phyloP scores from a whole-genome alignment of 1,140 invertebrate species.

The Heliothis virescens region DNA sequence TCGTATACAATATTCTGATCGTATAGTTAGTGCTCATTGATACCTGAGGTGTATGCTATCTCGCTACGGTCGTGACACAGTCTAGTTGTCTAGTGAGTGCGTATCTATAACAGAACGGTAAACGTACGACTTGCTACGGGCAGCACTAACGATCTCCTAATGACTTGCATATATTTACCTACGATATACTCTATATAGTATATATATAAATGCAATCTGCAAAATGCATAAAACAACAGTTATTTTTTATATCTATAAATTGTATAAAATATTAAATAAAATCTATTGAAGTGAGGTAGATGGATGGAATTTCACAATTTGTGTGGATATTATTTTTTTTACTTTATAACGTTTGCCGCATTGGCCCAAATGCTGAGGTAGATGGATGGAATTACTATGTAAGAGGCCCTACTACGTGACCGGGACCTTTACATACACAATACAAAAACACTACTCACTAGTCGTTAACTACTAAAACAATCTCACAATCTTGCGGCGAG shows the following conservation, averaged over 20 bases:
- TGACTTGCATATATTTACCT: conserved; percentile 84
- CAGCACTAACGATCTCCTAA: conserved; percentile 80
- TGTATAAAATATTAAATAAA: conserved; percentile 87
- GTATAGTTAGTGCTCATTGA: conserved; percentile 70
- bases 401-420: conserved; percentile 78
- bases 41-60: conserved; percentile 62
- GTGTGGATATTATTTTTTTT: conserved; percentile 82
- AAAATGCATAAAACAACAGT: conserved; percentile 86
- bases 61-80: conserved; percentile 77
- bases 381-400: conserved; percentile 87
- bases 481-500: conserved; percentile 72
- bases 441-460: conserved; percentile 83
- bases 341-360: conserved; percentile 79
- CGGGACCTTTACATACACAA: conserved; percentile 77
- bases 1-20: conserved; percentile 81
- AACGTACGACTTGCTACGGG: conserved; percentile 72
- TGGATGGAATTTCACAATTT: conserved; percentile 87
- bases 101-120: conserved; percentile 77
- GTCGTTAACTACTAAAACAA: conserved; percentile 78
- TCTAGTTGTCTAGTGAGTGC: conserved; percentile 82
- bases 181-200: conserved; percentile 85
- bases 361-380: conserved; percentile 86
- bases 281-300: conserved; percentile 87
- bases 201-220: conserved; percentile 85
- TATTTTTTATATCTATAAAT: conserved; percentile 85